Evolutionary conservation across 2,113 vertebrate genomes (phyloP), one percentile per base, ranked within the genome.

Genomic region (Phrynosoma platyrhinos): DNA sequence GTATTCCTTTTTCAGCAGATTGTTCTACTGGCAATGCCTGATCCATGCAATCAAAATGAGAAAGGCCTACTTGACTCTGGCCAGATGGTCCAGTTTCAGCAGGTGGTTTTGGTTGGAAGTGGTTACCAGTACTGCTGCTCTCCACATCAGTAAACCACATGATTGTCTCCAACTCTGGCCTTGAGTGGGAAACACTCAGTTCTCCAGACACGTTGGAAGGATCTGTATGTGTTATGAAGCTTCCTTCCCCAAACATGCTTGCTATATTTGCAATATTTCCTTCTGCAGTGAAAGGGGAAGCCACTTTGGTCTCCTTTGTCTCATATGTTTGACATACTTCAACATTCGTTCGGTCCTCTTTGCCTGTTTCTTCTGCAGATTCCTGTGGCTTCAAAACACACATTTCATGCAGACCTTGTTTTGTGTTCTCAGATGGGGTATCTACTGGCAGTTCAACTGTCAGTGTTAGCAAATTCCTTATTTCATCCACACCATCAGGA

Each of bases 401-500:
- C 20, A 79, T 30, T 7, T 89, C 13, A 4, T 76, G 92, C 2
- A 42, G 32, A 84, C 86, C 89, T 25, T 94, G 79, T 75, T 83
- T 87, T 10, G 52, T 77, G 25, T 79, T 79, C 82, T 87, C 84
- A 5, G 30, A 75, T 30, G 88, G 58, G 58, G 91, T 55, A 66
- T 88, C 94, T 80, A 75, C 82, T n/a, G 95, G 94, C 9, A 94
- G 52, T 58, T 96, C 96, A 21, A 93, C 5, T 0, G 88, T 85
- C 83, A 94, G 76, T 3, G 47, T 94, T 87, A 97, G 87, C 93
- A 97, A 83, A 77, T 55, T 92, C 88, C 95, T 95, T 90, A 97
- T 95, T 88, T 97, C 95, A 2, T 90, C 93, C 88, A 97, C 86
- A 80, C 94, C 96, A 78, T 92, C 93, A 0, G 82, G 88, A 16